Evolutionary conservation across 2,888 invertebrate species (phyloP).

Genomic region (Clusia tigrina): DNA sequence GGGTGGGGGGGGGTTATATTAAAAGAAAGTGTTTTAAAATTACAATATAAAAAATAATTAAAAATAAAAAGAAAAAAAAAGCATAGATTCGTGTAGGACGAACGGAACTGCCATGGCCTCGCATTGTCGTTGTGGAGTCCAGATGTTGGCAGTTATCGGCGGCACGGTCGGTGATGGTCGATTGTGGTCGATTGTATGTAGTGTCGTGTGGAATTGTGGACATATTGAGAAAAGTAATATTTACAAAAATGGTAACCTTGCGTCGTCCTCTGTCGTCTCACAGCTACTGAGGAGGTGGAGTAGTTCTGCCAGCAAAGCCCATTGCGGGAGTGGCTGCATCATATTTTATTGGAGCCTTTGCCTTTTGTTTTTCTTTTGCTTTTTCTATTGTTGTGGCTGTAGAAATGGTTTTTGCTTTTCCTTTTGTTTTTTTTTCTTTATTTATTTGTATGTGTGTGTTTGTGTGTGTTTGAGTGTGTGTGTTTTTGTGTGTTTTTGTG

Average conservation of each 20-base stretch:
- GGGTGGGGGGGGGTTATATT: background rate
- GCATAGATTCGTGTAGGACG: too few relatives aligned
- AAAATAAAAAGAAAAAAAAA: background rate
- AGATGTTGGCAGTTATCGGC: background rate
- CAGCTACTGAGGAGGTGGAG: background rate
- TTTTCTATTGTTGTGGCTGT: too few relatives aligned
- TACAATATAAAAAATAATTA: background rate
- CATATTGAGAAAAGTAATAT: constrained; percentile 9
- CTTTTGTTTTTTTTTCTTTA: constrained; percentile 6
- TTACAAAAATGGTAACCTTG: constrained; percentile 28
- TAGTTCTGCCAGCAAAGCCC: background rate
- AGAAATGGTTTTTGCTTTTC: background rate
- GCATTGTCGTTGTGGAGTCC: too few relatives aligned
- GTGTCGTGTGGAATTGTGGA: constrained; percentile 1
- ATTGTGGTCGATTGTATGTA: constrained; percentile 19
- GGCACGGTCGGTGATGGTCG: too few relatives aligned
- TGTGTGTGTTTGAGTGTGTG: constrained; percentile 10
- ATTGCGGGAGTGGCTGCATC: background rate
- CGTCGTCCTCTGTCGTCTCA: background rate
- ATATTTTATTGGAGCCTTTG: background rate
- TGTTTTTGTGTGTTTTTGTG: constrained; percentile 38
- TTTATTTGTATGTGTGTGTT: constrained; percentile 11
- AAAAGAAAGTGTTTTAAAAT: background rate
- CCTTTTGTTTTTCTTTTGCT: too few relatives aligned
- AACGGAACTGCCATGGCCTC: too few relatives aligned